Conservation (phyloP, 2,888 invertebrate species). For the Tachystola acroxantha region DNA sequence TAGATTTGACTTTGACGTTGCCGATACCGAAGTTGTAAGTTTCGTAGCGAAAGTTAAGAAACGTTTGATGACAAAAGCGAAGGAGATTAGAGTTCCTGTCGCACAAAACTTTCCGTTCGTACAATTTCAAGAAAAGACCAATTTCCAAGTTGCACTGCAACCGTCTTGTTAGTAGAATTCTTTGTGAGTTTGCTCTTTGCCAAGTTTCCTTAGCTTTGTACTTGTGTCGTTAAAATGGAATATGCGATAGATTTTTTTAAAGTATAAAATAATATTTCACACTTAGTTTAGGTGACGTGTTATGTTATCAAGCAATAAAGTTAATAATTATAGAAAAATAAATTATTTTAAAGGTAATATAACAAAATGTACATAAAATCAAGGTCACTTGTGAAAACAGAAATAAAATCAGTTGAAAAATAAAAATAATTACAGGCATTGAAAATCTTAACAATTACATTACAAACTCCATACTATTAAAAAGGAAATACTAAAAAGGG, state of each 20-base stretch:
- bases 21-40: constrained; percentile 11
- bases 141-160: constrained; percentile 19
- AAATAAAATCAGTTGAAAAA: too few species aligned
- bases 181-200: constrained; percentile 18
- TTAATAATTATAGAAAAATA: too few species aligned
- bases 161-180: constrained; percentile 24
- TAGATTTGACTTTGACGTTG: too few species aligned
- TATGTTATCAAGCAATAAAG: too few species aligned
- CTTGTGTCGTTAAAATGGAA: constrained; percentile 11
- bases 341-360: too few species aligned
- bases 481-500: too few species aligned
- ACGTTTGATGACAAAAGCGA: constrained; percentile 18
- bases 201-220: constrained; percentile 18
- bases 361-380: too few species aligned
- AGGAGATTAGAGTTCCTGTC: constrained; percentile 14
- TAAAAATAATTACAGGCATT: too few species aligned
- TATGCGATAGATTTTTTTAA: neutral
- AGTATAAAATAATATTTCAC: neutral
- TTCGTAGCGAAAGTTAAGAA: constrained; percentile 13
- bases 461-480: too few species aligned
- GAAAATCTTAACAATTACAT: too few species aligned
- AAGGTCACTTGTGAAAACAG: too few species aligned
- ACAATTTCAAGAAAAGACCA: constrained; percentile 24
- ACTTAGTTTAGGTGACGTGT: neutral
- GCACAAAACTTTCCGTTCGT: constrained; percentile 15